A percentile compares a stretch with the other conserved stretches of the same genome.
These are phyloP conservation scores for Parasteatoda tepidariorum DNA, from an alignment of 1,140 invertebrate genomes.

Conservation along the genomic window DNA sequence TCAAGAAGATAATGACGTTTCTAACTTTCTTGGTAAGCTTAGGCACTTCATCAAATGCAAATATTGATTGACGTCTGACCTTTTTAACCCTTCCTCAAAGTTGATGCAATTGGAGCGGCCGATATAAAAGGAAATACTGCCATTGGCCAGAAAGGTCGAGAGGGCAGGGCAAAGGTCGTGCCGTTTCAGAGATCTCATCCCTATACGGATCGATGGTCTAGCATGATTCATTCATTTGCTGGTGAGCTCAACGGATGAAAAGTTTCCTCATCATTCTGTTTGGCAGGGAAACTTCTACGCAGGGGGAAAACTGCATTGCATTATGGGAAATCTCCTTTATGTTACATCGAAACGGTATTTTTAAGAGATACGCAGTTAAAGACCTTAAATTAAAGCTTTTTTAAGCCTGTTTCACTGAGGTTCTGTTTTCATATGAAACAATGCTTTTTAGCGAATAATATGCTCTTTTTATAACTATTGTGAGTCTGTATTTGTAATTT, in stretches of 20 bases:
- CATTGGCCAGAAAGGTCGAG: slow-evolving; percentile 48
- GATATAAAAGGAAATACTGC: slow-evolving; percentile 28
- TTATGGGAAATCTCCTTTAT: background rate
- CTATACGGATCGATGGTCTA: slow-evolving; percentile 39
- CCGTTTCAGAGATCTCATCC: slow-evolving; percentile 40
- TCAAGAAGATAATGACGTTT: background rate
- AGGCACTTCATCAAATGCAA: background rate
- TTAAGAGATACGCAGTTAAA: no score
- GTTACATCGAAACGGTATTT: no score
- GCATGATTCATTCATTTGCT: slow-evolving; percentile 43
- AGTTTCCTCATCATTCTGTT: background rate
- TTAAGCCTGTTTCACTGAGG: no score
- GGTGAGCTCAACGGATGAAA: background rate
- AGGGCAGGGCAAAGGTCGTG: slow-evolving; percentile 57
- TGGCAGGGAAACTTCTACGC: background rate
- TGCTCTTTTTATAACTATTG: no score
- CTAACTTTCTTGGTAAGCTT: background rate
- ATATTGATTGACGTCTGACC: slow-evolving; percentile 51
- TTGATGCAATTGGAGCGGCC: slow-evolving; percentile 36
- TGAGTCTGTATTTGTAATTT: no score
- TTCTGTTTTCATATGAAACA: no score
- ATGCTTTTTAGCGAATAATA: no score
- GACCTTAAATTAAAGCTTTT: no score
- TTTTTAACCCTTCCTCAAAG: slow-evolving; percentile 53
- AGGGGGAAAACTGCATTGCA: background rate